Base-by-base conservation (phyloP, 1,140 invertebrate species). In the Caenorhabditis briggsae region DNA sequence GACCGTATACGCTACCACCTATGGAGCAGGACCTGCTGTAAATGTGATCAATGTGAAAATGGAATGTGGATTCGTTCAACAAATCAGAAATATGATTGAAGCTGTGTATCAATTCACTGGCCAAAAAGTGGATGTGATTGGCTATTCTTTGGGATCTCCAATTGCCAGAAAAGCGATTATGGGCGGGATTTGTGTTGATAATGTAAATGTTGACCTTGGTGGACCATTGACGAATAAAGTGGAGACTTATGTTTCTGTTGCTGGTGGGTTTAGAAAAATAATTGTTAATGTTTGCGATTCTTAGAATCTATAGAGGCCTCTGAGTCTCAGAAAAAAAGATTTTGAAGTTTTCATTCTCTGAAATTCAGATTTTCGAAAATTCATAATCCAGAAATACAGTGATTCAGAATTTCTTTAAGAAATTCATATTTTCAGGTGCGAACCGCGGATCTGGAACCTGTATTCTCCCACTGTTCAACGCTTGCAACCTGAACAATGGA, bases 101-200 rank as follows among this genome's bases (percentile, higher is more conserved):
- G 64, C 20, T 43, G 64, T 70, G 41, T 43, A 70, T 46, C 33
- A 2, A 8, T 70, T 70, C 41, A 70, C 64, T 23, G 33, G 43
- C 1, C 64, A 70, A 18, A 70, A 70, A 59, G 84, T 85, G 11
- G 78, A 64, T 14, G 48, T 85, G 1, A n/a, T 85, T 16, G 84
- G 59, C 3, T 85, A 85, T 70, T 85, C 84, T 20, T n/a, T 85
- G 2, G 84, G 84, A 20, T 85, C 84, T 9, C 84, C 84, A 5
- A 85, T 85, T 78, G 41, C 74, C 25, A 23, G 84, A 18, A 85
- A 85, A 85, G 84, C 84, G 5, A 64, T 85, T 18, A 3, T 85
- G 6, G 84, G 84, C 12, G 84, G 84, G 16, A 61, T 7, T 7
- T 85, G 84, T 33, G 84, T 50, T 20, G 64, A 74, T 20, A 85